Conservation (phyloP, 2,113 vertebrate species). For the Nothocercus nigrocapillus region DNA sequence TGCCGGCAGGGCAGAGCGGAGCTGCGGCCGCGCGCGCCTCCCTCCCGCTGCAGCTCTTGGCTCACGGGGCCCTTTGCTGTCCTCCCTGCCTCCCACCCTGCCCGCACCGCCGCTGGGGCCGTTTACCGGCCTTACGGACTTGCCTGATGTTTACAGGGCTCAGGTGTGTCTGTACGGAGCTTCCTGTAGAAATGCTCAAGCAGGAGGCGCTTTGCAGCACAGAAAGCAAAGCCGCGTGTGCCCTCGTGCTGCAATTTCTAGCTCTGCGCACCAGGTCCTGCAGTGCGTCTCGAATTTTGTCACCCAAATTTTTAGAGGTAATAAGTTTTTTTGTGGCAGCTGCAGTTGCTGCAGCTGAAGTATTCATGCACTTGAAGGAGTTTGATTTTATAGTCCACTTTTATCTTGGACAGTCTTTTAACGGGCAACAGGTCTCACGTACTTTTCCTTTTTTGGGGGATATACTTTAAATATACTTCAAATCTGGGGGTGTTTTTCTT, state of each 20-base stretch:
- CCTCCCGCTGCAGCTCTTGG: accelerated
- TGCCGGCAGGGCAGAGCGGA: not conserved
- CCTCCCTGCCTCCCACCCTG: not conserved
- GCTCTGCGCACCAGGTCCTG: accelerated
- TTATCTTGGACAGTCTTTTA: not conserved
- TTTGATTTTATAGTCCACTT: not conserved
- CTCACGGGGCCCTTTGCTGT: accelerated
- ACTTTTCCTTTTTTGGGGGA: not conserved
- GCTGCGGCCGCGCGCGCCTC: accelerated
- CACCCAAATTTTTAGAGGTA: accelerated
- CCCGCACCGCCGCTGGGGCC: not conserved
- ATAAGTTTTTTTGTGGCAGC: accelerated
- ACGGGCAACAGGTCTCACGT: accelerated
- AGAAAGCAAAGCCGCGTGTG: not conserved
- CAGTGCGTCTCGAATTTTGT: not conserved
- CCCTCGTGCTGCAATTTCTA: accelerated
- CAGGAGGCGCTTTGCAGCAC: accelerated
- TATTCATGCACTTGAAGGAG: accelerated
- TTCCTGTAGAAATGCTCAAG: accelerated
- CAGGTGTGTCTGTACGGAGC: accelerated
- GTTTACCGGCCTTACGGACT: accelerated
- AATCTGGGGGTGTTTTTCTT: not conserved
- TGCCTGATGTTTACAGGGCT: accelerated
- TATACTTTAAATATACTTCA: not conserved
- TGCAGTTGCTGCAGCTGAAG: not conserved